Evolutionary conservation across 2,888 invertebrate species (phyloP).

Genomic region (Helicoverpa assulta): DNA sequence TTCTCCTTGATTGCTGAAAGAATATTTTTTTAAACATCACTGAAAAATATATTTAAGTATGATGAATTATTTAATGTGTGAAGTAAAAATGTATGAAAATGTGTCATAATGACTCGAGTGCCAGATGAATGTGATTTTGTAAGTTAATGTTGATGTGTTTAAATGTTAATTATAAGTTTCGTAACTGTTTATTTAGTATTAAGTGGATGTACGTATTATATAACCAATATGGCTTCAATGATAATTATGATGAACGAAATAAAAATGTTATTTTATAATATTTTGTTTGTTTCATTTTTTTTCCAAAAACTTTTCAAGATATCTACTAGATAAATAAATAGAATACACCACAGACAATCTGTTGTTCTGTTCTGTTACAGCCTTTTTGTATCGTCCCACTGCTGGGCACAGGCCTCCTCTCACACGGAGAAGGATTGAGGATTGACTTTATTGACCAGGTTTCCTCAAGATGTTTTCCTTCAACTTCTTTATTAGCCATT

Average conservation of each 20-base stretch:
- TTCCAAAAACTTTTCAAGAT: no score
- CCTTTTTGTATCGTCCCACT: no score
- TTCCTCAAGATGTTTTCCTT: no score
- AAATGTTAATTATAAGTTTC: slow-evolving; percentile 73
- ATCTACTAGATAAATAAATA: no score
- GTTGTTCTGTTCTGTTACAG: no score
- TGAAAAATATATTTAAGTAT: slow-evolving; percentile 27
- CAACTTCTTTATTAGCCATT: no score
- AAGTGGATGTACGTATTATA: slow-evolving; percentile 82
- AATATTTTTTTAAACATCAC: slow-evolving; percentile 52
- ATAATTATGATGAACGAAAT: slow-evolving; percentile 81
- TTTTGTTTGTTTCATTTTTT: slow-evolving; percentile 60
- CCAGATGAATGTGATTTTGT: slow-evolving; percentile 87
- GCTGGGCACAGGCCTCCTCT: no score
- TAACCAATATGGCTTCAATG: slow-evolving; percentile 84
- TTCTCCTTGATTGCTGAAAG: slow-evolving; percentile 26
- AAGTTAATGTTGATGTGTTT: slow-evolving; percentile 78
- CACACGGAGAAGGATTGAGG: no score
- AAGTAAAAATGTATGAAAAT: slow-evolving; percentile 56
- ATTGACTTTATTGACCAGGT: no score
- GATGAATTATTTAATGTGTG: slow-evolving; percentile 42
- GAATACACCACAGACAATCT: no score
- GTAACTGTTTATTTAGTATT: slow-evolving; percentile 78
- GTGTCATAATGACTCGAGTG: slow-evolving; percentile 78
- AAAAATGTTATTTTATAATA: slow-evolving; percentile 88